These are phyloP conservation scores for Saccostrea cuccullata DNA, from an alignment of 1,140 invertebrate genomes.

Conservation along the genomic window DNA sequence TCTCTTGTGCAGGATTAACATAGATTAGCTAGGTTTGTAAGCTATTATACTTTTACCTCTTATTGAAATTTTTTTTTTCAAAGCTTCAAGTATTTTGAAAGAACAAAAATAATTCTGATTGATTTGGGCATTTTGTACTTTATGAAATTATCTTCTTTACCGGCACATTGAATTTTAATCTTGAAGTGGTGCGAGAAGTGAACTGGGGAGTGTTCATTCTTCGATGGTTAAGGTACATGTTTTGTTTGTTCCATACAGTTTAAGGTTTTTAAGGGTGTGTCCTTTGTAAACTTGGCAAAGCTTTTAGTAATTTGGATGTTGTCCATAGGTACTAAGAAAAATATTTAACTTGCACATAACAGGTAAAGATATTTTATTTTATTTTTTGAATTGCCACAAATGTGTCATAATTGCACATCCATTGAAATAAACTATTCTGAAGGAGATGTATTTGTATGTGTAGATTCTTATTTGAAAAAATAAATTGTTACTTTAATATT, in stretches of 20 bases:
- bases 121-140: not conserved
- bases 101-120: not conserved
- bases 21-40: constrained; percentile 19
- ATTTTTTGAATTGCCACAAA: not conserved
- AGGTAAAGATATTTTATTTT: not conserved
- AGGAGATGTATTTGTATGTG: too few species aligned
- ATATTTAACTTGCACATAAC: not conserved
- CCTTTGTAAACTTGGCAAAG: not conserved
- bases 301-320: not conserved
- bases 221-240: not conserved
- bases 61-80: not conserved
- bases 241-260: not conserved
- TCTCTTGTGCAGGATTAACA: constrained; percentile 16
- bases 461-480: too few species aligned
- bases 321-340: not conserved
- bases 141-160: not conserved
- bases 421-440: too few species aligned
- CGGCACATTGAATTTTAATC: constrained; percentile 2
- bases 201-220: not conserved
- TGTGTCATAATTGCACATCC: not conserved
- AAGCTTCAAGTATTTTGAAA: not conserved
- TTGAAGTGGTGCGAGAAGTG: not conserved
- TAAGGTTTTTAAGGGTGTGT: not conserved
- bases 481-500: too few species aligned
- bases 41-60: not conserved